Percentiles rank a stretch among this genome's conserved stretches.
These are phyloP conservation scores for Antechinus flavipes DNA, from an alignment of 2,113 vertebrate species.

Conservation along the genomic window DNA sequence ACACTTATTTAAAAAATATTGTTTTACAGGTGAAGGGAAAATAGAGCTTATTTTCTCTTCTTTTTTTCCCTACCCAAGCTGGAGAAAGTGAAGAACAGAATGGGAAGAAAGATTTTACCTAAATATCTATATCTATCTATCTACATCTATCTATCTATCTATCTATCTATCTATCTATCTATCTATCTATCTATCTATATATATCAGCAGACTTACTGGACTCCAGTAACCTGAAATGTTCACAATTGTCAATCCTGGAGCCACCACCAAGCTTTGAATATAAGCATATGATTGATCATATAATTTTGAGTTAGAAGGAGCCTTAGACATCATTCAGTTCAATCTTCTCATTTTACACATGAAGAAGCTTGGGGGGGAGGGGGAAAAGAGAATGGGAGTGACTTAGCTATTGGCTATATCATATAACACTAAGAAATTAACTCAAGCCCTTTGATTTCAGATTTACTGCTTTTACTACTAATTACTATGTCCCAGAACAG, in stretches of 20 bases:
- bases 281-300: not conserved
- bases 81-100: conserved; percentile 8
- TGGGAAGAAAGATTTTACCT: not conserved
- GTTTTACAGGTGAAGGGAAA: conserved; percentile 15
- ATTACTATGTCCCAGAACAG: not conserved
- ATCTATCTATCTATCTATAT: too few relatives aligned
- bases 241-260: not conserved
- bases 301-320: not conserved
- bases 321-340: not conserved
- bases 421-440: not conserved
- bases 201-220: not conserved
- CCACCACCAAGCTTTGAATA: not conserved
- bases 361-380: not conserved
- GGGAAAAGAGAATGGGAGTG: not conserved
- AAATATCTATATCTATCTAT: too few relatives aligned
- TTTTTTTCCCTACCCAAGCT: not conserved
- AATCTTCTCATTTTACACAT: not conserved
- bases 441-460: not conserved
- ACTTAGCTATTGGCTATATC: not conserved
- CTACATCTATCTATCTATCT: too few relatives aligned
- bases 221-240: not conserved
- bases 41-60: not conserved
- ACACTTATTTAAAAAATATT: not conserved
- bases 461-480: not conserved
- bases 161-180: too few relatives aligned